A percentile compares a stretch with the other conserved stretches of the same genome.
These are phyloP conservation scores for Verasper variegatus DNA, from an alignment of 2,113 vertebrate genomes.

Conservation along the genomic window DNA sequence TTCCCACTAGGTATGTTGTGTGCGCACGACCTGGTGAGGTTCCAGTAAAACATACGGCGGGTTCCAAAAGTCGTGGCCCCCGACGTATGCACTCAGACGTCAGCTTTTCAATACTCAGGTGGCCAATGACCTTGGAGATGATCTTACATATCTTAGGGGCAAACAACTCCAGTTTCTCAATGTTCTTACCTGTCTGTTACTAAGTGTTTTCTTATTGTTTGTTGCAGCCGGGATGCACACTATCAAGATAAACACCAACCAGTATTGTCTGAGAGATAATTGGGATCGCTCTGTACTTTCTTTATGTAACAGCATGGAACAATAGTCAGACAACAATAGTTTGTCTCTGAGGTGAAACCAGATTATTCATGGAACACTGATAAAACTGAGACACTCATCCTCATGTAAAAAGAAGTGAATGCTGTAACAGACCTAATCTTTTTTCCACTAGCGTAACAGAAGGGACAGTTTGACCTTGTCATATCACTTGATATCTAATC, in stretches of 20 bases:
- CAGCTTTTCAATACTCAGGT: not conserved
- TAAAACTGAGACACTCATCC: not conserved
- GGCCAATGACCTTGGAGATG: constrained; percentile 11
- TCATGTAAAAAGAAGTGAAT: not conserved
- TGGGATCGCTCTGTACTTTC: not conserved
- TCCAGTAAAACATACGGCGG: not conserved
- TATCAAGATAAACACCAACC: not conserved
- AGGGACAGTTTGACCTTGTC: not conserved
- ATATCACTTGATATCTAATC: constrained; percentile 3
- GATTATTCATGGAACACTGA: not conserved
- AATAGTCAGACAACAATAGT: too few species aligned
- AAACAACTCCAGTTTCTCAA: constrained; percentile 17
- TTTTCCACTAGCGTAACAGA: not conserved
- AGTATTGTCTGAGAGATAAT: not conserved
- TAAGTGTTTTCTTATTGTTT: not conserved
- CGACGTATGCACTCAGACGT: not conserved
- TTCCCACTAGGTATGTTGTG: constrained; percentile 91
- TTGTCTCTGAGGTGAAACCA: not conserved
- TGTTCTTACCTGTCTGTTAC: not conserved
- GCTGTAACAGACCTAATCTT: not conserved
- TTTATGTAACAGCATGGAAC: too few species aligned
- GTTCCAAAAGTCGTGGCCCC: not conserved
- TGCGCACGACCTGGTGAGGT: not conserved
- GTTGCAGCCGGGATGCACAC: not conserved
- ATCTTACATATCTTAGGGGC: not conserved